Percentiles rank a stretch among this genome's conserved stretches.
Evolutionary conservation across 2,113 vertebrate species (phyloP).

Genomic region (Pteruthius melanotis): DNA sequence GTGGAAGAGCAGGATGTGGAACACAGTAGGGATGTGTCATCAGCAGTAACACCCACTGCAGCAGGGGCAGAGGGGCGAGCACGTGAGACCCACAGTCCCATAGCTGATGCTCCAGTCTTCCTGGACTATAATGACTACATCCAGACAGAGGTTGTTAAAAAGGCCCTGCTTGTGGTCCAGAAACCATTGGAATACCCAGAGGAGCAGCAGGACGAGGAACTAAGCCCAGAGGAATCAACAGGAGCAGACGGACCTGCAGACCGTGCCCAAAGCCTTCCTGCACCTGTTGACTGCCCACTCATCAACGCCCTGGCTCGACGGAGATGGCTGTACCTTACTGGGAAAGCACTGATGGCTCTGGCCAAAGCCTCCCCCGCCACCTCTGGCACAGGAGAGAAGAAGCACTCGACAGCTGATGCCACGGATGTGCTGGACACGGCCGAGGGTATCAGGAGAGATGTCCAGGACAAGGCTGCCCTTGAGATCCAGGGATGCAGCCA

Average conservation of each 20-base stretch:
- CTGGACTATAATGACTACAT: rapidly evolving
- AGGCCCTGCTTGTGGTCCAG: not conserved
- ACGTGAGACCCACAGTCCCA: rapidly evolving
- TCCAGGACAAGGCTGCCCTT: not conserved
- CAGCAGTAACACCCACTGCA: too few species aligned
- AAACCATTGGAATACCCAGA: not conserved
- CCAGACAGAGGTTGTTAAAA: rapidly evolving
- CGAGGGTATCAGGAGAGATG: not conserved
- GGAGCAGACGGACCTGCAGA: not conserved
- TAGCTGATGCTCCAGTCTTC: rapidly evolving
- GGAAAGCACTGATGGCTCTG: not conserved
- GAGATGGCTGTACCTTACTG: not conserved
- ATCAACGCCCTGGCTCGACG: rapidly evolving
- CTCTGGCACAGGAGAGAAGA: rapidly evolving
- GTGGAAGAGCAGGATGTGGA: too few species aligned
- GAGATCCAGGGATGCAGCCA: too few species aligned
- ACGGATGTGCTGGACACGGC: not conserved
- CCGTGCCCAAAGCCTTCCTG: not conserved
- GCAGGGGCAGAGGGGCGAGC: not conserved
- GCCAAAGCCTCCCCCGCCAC: not conserved
- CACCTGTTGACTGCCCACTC: too few species aligned
- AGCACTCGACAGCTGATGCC: not conserved
- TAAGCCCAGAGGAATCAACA: not conserved
- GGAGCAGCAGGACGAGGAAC: not conserved
- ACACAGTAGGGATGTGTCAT: too few species aligned